phyloP scores from a whole-genome alignment of 2,888 invertebrate species.

The Lymantria dispar region DNA sequence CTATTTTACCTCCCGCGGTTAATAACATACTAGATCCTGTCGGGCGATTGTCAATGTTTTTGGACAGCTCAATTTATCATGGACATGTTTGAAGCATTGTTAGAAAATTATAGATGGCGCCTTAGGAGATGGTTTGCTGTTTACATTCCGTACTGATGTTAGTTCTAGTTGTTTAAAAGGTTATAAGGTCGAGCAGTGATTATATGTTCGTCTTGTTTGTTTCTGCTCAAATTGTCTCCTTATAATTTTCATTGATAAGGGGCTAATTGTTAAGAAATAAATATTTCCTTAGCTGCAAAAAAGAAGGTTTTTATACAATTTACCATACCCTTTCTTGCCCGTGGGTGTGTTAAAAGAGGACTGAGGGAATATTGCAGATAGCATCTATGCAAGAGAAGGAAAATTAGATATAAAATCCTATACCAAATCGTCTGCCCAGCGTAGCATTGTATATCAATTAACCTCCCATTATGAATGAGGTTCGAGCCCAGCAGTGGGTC shows the following conservation, averaged over 20 bases:
- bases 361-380: too few species aligned
- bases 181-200: constrained; percentile 70
- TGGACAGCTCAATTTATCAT: constrained; percentile 40
- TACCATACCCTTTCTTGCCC: too few species aligned
- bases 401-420: too few species aligned
- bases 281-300: not conserved
- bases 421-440: too few species aligned
- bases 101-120: constrained; percentile 82
- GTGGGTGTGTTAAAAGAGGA: too few species aligned
- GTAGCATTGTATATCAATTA: too few species aligned
- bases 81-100: constrained; percentile 68
- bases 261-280: constrained; percentile 16
- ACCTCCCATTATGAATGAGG: too few species aligned
- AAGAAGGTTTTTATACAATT: too few species aligned
- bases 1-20: constrained; percentile 22
- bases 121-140: constrained; percentile 74
- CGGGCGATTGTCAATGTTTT: constrained; percentile 13
- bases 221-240: constrained; percentile 64
- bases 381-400: too few species aligned
- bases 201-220: constrained; percentile 70
- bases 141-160: constrained; percentile 76
- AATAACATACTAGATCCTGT: not conserved
- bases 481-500: too few species aligned
- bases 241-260: constrained; percentile 25
- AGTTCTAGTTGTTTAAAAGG: constrained; percentile 69